phyloP scores from a whole-genome alignment of 2,113 vertebrate genomes.

The Anarhynchus alexandrinus region DNA sequence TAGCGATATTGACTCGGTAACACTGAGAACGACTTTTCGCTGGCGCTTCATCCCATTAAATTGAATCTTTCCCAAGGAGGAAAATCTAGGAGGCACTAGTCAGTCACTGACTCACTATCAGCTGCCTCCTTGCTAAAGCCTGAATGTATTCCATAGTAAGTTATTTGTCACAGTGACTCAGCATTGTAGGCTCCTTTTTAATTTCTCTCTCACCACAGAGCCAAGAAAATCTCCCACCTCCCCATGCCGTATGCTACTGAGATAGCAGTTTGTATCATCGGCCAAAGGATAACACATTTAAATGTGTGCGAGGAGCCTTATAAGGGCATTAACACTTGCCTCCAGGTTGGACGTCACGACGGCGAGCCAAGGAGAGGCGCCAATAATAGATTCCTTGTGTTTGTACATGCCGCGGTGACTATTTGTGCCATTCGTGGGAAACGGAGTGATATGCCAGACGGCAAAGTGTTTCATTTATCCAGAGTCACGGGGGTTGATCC shows the following conservation, averaged over 20 bases:
- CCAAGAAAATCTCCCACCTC: constrained; percentile 82
- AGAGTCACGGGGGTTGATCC: constrained; percentile 55
- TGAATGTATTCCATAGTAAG: constrained; percentile 81
- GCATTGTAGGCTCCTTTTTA: constrained; percentile 83
- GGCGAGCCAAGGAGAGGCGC: constrained; percentile 70
- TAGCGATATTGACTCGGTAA: constrained; percentile 60
- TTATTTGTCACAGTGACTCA: constrained; percentile 81
- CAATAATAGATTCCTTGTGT: constrained; percentile 76
- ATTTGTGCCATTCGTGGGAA: constrained; percentile 66
- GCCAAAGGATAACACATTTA: constrained; percentile 76
- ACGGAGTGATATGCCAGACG: constrained; percentile 71
- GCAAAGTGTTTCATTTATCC: constrained; percentile 71
- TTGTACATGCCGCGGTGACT: constrained; percentile 59
- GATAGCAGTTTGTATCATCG: constrained; percentile 74
- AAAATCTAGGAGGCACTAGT: constrained; percentile 72
- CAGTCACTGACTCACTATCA: constrained; percentile 77
- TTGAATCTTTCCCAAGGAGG: constrained; percentile 70
- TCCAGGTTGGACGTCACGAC: constrained; percentile 77
- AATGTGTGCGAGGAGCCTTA: constrained; percentile 76
- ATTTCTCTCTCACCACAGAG: constrained; percentile 76
- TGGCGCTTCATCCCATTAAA: constrained; percentile 51
- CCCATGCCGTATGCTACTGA: constrained; percentile 78
- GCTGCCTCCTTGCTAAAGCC: constrained; percentile 75
- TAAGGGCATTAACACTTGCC: constrained; percentile 76
- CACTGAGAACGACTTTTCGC: constrained; percentile 57